Conservation (phyloP, 1,140 invertebrate species). For the Drosophila teissieri region DNA sequence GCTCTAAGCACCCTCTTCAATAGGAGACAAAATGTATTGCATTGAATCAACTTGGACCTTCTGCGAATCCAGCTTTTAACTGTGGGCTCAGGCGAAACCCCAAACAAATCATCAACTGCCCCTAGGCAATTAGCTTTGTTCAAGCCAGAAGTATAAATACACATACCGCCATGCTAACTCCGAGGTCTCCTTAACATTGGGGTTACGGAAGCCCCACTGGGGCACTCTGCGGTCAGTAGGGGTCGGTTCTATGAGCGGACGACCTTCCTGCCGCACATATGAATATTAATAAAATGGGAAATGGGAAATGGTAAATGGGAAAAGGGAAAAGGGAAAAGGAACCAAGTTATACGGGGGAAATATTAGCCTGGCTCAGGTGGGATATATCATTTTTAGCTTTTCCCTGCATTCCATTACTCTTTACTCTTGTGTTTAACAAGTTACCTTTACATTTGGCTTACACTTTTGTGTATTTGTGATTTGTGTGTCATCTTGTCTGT, state of each 20-base stretch:
- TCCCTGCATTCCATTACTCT: conserved; percentile 41
- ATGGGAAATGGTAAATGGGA: background rate
- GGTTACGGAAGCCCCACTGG: conserved; percentile 10
- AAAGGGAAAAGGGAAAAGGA: conserved; percentile 1
- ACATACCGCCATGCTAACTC: conserved; percentile 12
- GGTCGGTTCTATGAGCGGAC: conserved; percentile 10
- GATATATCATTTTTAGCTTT: conserved; percentile 49
- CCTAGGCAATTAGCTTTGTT: conserved; percentile 24
- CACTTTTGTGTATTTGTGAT: conserved; percentile 44
- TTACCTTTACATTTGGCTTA: conserved; percentile 59
- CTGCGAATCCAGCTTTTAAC: conserved; percentile 23
- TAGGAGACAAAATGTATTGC: too few species aligned
- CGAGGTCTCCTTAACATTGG: conserved; percentile 16
- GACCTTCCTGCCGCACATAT: conserved; percentile 44
- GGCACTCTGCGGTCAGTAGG: conserved; percentile 20
- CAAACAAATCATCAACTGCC: conserved; percentile 31
- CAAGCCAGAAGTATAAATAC: conserved; percentile 5
- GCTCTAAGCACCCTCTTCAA: too few species aligned
- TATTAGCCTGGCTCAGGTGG: conserved; percentile 29
- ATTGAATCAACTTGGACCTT: conserved; percentile 11
- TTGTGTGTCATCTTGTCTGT: conserved; percentile 35
- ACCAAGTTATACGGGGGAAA: conserved; percentile 17
- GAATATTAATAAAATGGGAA: conserved; percentile 40
- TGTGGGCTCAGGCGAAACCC: conserved; percentile 24
- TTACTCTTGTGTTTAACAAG: conserved; percentile 65